Base-by-base conservation (phyloP, 2,113 vertebrate genomes). In the Rhinolophus sinicus region DNA sequence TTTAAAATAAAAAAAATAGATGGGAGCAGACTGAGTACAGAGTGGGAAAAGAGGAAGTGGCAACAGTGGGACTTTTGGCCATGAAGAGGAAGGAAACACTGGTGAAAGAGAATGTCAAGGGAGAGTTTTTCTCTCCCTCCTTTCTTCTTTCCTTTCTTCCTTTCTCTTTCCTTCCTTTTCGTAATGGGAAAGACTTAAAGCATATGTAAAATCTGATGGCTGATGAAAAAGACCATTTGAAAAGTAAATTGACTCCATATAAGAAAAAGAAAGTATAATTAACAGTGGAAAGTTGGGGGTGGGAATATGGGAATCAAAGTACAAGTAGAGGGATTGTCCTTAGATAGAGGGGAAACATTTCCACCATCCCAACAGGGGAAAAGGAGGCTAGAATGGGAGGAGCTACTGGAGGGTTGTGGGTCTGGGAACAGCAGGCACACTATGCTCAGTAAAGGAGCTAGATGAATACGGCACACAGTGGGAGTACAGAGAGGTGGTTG, bases 11-110 rank as follows among this genome's bases (percentile, higher is more conserved):
- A 64, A 56, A 52, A 81, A 7, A 40, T 30, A 80, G 40, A 50
- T 47, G 50, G 40, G 52, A 93, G 58, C 50, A 86, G 22, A 69
- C 24, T 80, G 14, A 81, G 60, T 47, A 35, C 40, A 67, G 30
- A 38, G 47, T 67, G 54, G 58, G 40, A 82, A 18, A 87, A 69
- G 38, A 85, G 44, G 90, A 95, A 93, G 81, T 64, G 35, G 50
- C 94, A 64, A 89, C 9, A 56, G 22, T 35, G 22, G 81, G 52
- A 70, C 28, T 58, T 58, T 44, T 9, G 16, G 35, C 54, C 77
- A 50, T 19, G n/a, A 44, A 76, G 56, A 93, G 52, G 35, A 78
- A 93, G 52, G 35, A 78, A 44, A 56, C 28, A 70, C 22, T 22
- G 75, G 58, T 54, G n/a, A 60, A 94, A 69, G 12, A 81, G 35